Evolutionary conservation across 2,888 invertebrate species (phyloP), one percentile per base, ranked within the genome.

Genomic region (Synanthedon vespiformis): DNA sequence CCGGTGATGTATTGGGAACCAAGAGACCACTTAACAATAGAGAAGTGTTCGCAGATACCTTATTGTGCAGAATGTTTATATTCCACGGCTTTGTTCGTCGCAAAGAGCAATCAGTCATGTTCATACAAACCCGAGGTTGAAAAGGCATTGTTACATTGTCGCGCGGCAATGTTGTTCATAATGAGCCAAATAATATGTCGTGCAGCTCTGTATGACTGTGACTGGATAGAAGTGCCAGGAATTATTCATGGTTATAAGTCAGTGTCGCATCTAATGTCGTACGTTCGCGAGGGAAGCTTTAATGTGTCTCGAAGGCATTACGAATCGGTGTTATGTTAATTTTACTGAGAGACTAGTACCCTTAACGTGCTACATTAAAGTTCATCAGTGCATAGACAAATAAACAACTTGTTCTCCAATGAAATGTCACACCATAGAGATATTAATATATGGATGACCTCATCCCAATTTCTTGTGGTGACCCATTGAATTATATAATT

Each of bases 61-160:
- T 67, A 72, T 73, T 66, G 70, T 70, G 74, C 73, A 69, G 71
- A 75, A 76, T 78, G 76, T 79, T 81, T 81, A 74, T 72, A 74
- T 78, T 75, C 65, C 60, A 67, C 65, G 75, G 66, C 75, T 79
- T 80, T 77, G 80, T 80, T 70, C 70, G 73, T 65, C 66, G 70
- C 72, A 74, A 76, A 71, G 73, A 69, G 77, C 78, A 79, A 84
- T 84, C 81, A 83, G 77, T 83, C 82, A 83, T 78, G 81, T 77
- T 74, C 74, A 74, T 72, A 80, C 77, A 80, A 73, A 75, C 79
- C 76, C 68, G 70, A 66, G 71, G 73, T 74, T 74, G 76, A 73
- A 75, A 68, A 69, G 70, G 70, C 70, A 79, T 82, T 78, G 79
- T 81, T 68, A 68, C 63, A 67, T 64, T 70, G 67, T 53, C 65